These are phyloP conservation scores for Gastracanthus pulcherrimus DNA, from an alignment of 2,888 invertebrate species.

Conservation along the genomic window DNA sequence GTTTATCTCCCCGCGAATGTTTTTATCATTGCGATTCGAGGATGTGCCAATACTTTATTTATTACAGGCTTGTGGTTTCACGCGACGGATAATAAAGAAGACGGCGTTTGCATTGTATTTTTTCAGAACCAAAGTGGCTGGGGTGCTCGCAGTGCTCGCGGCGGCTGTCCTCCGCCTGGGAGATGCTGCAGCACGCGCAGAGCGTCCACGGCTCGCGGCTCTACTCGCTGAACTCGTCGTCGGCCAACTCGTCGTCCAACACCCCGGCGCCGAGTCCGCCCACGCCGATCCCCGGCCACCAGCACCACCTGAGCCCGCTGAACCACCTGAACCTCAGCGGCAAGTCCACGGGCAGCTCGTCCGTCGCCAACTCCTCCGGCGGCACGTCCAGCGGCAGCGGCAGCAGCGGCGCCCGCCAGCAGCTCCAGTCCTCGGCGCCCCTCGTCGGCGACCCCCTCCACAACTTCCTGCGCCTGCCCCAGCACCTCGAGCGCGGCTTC, in stretches of 20 bases:
- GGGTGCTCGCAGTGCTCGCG: slow-evolving; percentile 96
- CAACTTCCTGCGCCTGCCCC: slow-evolving; percentile 74
- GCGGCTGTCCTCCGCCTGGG: slow-evolving; percentile 95
- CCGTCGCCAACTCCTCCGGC: slow-evolving; percentile 75
- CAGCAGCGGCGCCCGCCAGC: slow-evolving; percentile 68
- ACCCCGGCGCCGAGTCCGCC: slow-evolving; percentile 78
- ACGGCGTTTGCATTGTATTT: neutral
- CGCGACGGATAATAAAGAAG: no score
- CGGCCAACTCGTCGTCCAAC: slow-evolving; percentile 73
- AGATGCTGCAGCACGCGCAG: slow-evolving; percentile 95
- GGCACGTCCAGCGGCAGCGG: slow-evolving; percentile 74
- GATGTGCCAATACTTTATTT: no score
- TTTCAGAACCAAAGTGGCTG: slow-evolving; percentile 95
- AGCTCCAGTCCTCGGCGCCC: slow-evolving; percentile 70
- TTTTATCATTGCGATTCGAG: no score
- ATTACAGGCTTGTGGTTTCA: no score
- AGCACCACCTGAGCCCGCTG: slow-evolving; percentile 75
- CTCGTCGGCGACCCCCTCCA: slow-evolving; percentile 75
- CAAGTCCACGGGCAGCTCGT: slow-evolving; percentile 76
- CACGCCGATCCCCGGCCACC: slow-evolving; percentile 75
- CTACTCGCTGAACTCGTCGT: slow-evolving; percentile 84
- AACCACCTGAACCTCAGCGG: slow-evolving; percentile 75
- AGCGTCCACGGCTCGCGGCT: slow-evolving; percentile 96
- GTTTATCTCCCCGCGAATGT: no score
- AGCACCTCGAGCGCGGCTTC: slow-evolving; percentile 74